Conservation (phyloP, 30 jellyfish, hydroid and myxozoan species). For the Hydractinia symbiolongicarpus region DNA sequence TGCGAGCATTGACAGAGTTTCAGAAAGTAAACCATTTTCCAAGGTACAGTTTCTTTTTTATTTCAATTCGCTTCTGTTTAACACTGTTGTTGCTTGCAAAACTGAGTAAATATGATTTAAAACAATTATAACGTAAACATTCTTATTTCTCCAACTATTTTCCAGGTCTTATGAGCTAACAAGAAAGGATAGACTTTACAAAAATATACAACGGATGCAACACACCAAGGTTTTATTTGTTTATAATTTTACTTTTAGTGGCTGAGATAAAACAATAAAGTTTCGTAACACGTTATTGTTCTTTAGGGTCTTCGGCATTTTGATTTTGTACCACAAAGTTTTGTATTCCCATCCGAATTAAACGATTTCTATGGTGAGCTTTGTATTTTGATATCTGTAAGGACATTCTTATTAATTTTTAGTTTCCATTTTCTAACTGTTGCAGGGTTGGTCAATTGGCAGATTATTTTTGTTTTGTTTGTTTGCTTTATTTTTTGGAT, state of each 20-base stretch:
- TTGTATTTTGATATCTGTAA: neutral
- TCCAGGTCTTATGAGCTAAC: conserved; percentile 84
- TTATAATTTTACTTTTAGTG: neutral
- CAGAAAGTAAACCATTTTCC: conserved; percentile 89
- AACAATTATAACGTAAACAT: too few species aligned
- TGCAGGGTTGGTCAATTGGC: too few species aligned
- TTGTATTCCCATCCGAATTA: conserved; percentile 70
- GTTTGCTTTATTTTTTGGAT: too few species aligned
- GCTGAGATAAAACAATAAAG: neutral
- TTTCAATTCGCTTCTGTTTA: too few species aligned
- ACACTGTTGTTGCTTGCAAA: too few species aligned
- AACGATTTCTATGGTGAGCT: conserved; percentile 65
- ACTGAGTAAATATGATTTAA: too few species aligned
- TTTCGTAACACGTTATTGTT: neutral
- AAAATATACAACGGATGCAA: conserved; percentile 82
- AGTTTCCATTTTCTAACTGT: too few species aligned
- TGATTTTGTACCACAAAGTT: conserved; percentile 65
- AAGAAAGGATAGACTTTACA: conserved; percentile 71
- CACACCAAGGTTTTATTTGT: conserved; percentile 51
- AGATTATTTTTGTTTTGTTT: too few species aligned
- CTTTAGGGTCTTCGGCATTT: conserved; percentile 70
- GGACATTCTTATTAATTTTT: too few species aligned
- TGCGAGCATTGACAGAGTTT: conserved; percentile 48
- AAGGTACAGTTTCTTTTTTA: conserved; percentile 31
- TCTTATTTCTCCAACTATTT: too few species aligned